Evolutionary conservation across 2,888 invertebrate genomes (phyloP).

Genomic region (Spodoptera littoralis): DNA sequence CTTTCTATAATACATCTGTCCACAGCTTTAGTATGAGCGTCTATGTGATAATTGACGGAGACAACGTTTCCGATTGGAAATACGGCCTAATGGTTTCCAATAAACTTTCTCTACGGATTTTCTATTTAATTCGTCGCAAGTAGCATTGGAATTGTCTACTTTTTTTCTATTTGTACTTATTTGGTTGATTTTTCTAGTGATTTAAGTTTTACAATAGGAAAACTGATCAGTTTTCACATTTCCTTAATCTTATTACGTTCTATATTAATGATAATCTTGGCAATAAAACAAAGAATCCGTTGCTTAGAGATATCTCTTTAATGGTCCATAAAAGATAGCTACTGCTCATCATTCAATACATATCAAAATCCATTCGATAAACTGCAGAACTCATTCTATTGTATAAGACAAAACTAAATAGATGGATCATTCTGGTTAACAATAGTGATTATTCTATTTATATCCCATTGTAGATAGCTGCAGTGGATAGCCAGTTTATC

Average conservation of each 20-base stretch:
- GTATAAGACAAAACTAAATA: constrained; percentile 8
- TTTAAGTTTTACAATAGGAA: too few relatives aligned
- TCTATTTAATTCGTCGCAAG: constrained; percentile 13
- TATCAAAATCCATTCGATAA: constrained; percentile 9
- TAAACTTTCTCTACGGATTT: constrained; percentile 28
- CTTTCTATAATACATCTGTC: constrained; percentile 9
- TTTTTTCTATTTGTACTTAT: constrained; percentile 9
- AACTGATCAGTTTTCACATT: too few relatives aligned
- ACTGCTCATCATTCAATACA: neutral
- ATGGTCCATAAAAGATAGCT: too few relatives aligned
- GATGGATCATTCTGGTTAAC: constrained; percentile 16
- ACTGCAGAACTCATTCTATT: constrained; percentile 13
- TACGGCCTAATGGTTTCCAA: constrained; percentile 16
- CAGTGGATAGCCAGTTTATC: constrained; percentile 30
- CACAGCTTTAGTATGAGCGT: constrained; percentile 10
- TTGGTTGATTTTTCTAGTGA: neutral
- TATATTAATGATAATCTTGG: too few relatives aligned
- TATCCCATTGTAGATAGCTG: constrained; percentile 21
- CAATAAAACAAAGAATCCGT: too few relatives aligned
- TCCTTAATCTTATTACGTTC: too few relatives aligned
- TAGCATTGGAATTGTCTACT: constrained; percentile 1
- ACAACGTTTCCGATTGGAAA: constrained; percentile 33
- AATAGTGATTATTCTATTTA: constrained; percentile 26
- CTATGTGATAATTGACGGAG: constrained; percentile 32
- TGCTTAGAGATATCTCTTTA: too few relatives aligned